phyloP scores from a whole-genome alignment of 2,113 vertebrate species.

The Panurus biarmicus region DNA sequence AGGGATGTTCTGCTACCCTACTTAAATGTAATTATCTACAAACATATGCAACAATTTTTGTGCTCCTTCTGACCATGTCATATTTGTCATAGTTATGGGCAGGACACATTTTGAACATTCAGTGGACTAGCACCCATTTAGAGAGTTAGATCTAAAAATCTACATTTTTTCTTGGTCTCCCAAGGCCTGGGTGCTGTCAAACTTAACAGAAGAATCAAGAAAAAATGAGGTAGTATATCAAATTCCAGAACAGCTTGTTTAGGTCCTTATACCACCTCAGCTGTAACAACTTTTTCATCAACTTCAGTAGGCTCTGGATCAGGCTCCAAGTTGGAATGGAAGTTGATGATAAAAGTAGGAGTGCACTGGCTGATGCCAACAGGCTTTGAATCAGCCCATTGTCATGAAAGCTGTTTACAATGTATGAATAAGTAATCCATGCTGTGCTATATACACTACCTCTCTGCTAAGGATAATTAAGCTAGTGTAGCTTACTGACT shows the following conservation, averaged over 20 bases:
- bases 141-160: neutral
- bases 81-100: neutral
- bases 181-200: neutral
- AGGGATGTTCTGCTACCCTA: neutral
- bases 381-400: neutral
- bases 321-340: neutral
- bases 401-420: conserved; percentile 2
- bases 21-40: neutral
- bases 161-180: neutral
- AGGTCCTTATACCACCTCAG: neutral
- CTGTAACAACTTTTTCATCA: neutral
- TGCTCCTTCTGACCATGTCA: neutral
- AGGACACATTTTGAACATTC: neutral
- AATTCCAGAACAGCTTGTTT: neutral
- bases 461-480: neutral
- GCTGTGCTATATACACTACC: neutral
- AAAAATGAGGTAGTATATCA: neutral
- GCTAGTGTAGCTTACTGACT: neutral
- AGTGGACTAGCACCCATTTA: neutral
- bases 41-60: neutral
- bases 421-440: neutral
- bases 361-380: neutral
- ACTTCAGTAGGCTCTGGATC: neutral
- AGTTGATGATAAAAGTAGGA: neutral
- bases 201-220: neutral